Evolutionary conservation across 2,888 invertebrate genomes (phyloP).

Genomic region (Lumbricus terrestris): DNA sequence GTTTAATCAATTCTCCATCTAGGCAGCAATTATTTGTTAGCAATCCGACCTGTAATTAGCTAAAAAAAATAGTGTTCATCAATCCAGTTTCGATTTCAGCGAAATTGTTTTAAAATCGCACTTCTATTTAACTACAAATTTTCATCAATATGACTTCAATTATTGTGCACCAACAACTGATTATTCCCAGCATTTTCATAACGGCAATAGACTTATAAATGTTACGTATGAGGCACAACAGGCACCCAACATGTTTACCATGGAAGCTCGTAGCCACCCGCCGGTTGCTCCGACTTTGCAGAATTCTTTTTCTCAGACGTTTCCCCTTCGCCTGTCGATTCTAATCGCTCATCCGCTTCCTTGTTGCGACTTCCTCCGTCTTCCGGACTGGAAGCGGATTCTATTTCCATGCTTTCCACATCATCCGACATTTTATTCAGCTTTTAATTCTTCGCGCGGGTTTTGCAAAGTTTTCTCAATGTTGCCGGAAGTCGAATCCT

Average conservation of each 20-base stretch:
- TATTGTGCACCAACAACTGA: neutral
- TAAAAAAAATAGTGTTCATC: too few species aligned
- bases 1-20: too few species aligned
- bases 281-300: neutral
- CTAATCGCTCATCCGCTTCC: neutral
- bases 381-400: slow-evolving; percentile 12
- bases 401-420: slow-evolving; percentile 11
- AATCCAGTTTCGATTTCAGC: too few species aligned
- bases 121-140: too few species aligned
- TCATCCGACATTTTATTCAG: neutral
- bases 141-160: too few species aligned
- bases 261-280: neutral
- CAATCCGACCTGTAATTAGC: too few species aligned
- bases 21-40: too few species aligned
- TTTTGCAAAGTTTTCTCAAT: neutral
- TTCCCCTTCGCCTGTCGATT: neutral
- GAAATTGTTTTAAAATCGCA: too few species aligned
- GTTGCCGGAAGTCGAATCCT: neutral
- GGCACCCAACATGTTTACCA: neutral
- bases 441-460: slow-evolving; percentile 9
- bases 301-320: neutral
- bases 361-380: neutral
- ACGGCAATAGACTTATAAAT: neutral
- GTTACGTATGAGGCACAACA: neutral
- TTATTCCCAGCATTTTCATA: neutral